Evolutionary conservation across 2,113 vertebrate genomes (phyloP), one percentile per base, ranked within the genome.

Genomic region (Cyprinodon tularosa): DNA sequence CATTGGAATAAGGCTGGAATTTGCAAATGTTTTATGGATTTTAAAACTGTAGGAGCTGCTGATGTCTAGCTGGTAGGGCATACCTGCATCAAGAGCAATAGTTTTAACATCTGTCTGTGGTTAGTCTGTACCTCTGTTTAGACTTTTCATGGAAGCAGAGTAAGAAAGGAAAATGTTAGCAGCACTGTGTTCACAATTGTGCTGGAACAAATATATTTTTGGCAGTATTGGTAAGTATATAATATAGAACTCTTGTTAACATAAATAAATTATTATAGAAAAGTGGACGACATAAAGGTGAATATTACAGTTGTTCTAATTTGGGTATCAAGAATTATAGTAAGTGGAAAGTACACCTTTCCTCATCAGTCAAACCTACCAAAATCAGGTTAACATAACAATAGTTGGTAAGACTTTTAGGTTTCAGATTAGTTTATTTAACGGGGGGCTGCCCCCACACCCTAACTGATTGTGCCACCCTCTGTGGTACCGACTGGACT

Each of bases 61-160:
- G 66, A 84, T 72, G 78, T 82, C 72, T 59, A 69, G 67, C 81
- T 86, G 85, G 44, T 64, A 80, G 83, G 66, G 61, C 68, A 82
- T 79, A 77, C 81, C 70, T 74, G 57, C 73, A 85, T 72, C 50
- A 72, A 77, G 75, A 80, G 64, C 71, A 72, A 85, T 1, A 4
- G 39, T 47, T 68, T 59, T 45, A 76, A 78, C 80, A 84, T 84
- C 82, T 84, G 72, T 79, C 75, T 80, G 59, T 72, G 68, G 78
- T 70, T 75, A 82, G 81, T 80, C 69, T 69, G 37, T 77, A 70
- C 29, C 53, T 67, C 68, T 13, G 57, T 80, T 63, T 68, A 39
- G 12, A 40, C 22, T 74, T 66, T 71, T 71, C 48, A 36, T 75
- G 71, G 74, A 4, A 45, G 50, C 12, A 74, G 36, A 12, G 71